Percentiles rank a stretch among this genome's conserved stretches.
Evolutionary conservation across 1,140 invertebrate genomes (phyloP).

Genomic region (Drosophila obscura): DNA sequence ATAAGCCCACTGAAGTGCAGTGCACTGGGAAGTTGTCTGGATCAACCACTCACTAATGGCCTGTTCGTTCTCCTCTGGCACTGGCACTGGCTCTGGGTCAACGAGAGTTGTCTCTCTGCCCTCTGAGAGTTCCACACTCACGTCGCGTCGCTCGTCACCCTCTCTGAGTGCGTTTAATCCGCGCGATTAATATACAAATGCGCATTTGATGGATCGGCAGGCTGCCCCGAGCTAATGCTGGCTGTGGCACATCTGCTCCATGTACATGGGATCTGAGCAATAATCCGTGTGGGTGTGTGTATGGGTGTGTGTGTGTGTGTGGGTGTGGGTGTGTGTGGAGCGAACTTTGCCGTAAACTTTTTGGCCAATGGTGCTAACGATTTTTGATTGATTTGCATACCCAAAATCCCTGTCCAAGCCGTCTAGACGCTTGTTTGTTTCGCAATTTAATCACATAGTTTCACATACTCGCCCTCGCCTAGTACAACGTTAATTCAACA

Average conservation of each 20-base stretch:
- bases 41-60: too few relatives aligned
- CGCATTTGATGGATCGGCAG: slow-evolving; percentile 67
- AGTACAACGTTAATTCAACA: too few relatives aligned
- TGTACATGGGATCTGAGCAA: slow-evolving; percentile 14
- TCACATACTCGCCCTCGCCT: neutral
- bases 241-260: slow-evolving; percentile 37
- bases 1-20: too few relatives aligned
- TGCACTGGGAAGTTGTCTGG: too few relatives aligned
- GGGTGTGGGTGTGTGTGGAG: neutral
- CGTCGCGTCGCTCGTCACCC: slow-evolving; percentile 1
- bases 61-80: too few relatives aligned
- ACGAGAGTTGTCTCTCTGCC: slow-evolving; percentile 3
- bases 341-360: slow-evolving; percentile 20
- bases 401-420: slow-evolving; percentile 3
- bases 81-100: too few relatives aligned
- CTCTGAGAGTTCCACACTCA: neutral
- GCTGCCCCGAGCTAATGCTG: neutral
- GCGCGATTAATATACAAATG: slow-evolving; percentile 70
- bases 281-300: neutral
- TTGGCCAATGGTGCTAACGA: slow-evolving; percentile 14
- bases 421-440: slow-evolving; percentile 49
- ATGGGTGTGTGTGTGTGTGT: too few relatives aligned
- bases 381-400: slow-evolving; percentile 69
- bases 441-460: neutral
- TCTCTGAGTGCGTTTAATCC: slow-evolving; percentile 51